Conservation (phyloP, 2,113 vertebrate species). For the Oplegnathus fasciatus region DNA sequence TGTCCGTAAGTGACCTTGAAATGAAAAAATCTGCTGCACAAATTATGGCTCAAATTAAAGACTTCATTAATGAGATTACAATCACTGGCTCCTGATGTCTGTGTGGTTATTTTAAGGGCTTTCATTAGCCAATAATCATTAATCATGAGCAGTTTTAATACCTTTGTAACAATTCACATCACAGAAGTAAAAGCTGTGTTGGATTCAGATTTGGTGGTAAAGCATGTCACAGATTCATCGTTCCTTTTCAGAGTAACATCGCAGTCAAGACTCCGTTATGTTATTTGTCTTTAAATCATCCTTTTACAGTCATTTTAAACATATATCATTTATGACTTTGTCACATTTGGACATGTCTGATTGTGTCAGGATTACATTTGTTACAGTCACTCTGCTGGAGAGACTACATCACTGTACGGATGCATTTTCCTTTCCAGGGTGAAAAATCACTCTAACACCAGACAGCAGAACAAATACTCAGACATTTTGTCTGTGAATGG, state of each 20-base stretch:
- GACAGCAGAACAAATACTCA: conserved; percentile 1
- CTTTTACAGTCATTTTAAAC: not conserved
- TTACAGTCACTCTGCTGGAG: not conserved
- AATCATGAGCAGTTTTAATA: not conserved
- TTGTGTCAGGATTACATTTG: not conserved
- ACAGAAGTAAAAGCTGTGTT: not conserved
- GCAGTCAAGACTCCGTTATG: not conserved
- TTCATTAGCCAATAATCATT: conserved; percentile 12
- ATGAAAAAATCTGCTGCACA: not conserved
- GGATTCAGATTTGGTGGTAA: not conserved
- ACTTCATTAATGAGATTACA: conserved; percentile 22
- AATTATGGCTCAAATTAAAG: conserved; percentile 18
- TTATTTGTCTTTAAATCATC: not conserved
- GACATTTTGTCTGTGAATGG: conserved; percentile 22
- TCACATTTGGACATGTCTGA: not conserved
- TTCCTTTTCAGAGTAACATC: too few species aligned
- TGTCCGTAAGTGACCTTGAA: not conserved
- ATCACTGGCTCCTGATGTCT: conserved; percentile 20
- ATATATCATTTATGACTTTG: not conserved
- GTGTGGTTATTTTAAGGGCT: not conserved
- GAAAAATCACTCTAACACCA: not conserved
- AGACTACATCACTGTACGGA: not conserved
- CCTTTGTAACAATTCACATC: not conserved
- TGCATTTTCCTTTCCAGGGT: not conserved
- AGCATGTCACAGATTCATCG: not conserved